Conservation (phyloP, 2,113 vertebrate genomes). For the Saiga tatarica region DNA sequence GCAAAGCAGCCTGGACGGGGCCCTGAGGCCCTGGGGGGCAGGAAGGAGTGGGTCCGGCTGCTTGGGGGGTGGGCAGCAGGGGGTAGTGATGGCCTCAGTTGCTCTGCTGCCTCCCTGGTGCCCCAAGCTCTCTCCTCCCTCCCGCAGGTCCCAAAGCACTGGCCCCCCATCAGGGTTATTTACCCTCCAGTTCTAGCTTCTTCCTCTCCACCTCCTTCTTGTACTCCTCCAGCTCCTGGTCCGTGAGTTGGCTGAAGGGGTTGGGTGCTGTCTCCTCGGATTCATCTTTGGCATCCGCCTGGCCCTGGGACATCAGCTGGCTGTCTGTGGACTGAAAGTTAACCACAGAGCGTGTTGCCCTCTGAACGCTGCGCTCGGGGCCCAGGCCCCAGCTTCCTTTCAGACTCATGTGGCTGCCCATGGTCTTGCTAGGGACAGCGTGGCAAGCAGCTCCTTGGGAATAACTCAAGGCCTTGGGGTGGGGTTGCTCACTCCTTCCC, state of each 20-base stretch:
- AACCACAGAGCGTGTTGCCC: conserved; percentile 53
- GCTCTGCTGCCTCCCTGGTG: background rate
- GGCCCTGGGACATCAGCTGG: conserved; percentile 77
- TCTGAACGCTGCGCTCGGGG: background rate
- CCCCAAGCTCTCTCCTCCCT: background rate
- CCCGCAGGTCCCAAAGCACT: background rate
- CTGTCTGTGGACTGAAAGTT: conserved; percentile 90
- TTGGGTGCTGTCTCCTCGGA: conserved; percentile 82
- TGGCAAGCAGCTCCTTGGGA: conserved; percentile 48
- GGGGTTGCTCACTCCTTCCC: background rate
- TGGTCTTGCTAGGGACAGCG: conserved; percentile 32
- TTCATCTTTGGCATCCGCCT: conserved; percentile 73
- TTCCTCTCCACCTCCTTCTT: conserved; percentile 96
- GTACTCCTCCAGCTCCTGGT: conserved; percentile 97
- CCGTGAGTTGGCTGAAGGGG: conserved; percentile 96
- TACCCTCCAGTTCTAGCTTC: conserved; percentile 89
- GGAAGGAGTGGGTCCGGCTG: background rate
- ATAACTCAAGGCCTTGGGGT: background rate
- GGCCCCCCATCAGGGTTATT: accelerated
- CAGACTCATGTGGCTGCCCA: conserved; percentile 47
- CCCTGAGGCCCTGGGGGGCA: background rate
- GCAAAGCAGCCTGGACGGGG: background rate
- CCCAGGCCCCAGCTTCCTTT: conserved; percentile 24
- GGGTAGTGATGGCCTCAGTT: background rate
- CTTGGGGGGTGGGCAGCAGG: accelerated